phyloP scores from a whole-genome alignment of 2,888 invertebrate genomes.

The Auanema sp. region DNA sequence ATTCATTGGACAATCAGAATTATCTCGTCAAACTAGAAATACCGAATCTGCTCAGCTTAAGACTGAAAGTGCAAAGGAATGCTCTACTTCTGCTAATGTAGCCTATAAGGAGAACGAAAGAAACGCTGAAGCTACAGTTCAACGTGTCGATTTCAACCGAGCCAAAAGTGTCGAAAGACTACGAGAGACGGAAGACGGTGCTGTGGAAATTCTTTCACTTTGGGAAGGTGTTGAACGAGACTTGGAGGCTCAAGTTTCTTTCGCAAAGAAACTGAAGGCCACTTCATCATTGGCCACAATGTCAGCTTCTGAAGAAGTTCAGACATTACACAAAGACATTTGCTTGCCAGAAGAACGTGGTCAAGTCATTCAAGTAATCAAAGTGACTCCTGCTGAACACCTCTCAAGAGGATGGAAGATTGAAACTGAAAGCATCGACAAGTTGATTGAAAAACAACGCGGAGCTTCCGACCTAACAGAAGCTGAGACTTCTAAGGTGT shows the following conservation, averaged over 20 bases:
- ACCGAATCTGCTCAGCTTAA: slow-evolving; percentile 26
- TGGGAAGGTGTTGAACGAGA: slow-evolving; percentile 55
- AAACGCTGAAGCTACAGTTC: slow-evolving; percentile 22
- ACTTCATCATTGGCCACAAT: slow-evolving; percentile 41
- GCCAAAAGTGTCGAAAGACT: slow-evolving; percentile 24
- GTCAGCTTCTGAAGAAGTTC: slow-evolving; percentile 43
- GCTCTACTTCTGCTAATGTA: slow-evolving; percentile 23
- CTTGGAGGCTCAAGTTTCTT: slow-evolving; percentile 46
- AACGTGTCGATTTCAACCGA: slow-evolving; percentile 20
- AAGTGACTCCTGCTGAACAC: neutral
- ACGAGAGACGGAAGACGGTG: slow-evolving; percentile 42
- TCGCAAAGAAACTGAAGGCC: slow-evolving; percentile 27
- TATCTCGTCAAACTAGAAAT: slow-evolving; percentile 22
- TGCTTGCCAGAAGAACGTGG: slow-evolving; percentile 29
- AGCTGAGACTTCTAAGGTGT: neutral
- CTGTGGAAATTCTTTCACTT: slow-evolving; percentile 45
- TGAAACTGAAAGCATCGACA: neutral
- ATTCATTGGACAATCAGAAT: slow-evolving; percentile 12
- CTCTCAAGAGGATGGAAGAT: neutral
- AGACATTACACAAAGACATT: slow-evolving; percentile 30
- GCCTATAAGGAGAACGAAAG: slow-evolving; percentile 23
- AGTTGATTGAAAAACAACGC: neutral
- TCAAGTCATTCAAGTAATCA: slow-evolving; percentile 12
- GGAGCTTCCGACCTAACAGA: slow-evolving; percentile 9
- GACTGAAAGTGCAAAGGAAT: slow-evolving; percentile 23